These are phyloP conservation scores for Drosophila nigrodunni DNA, from an alignment of 1,140 invertebrate genomes.

Conservation along the genomic window DNA sequence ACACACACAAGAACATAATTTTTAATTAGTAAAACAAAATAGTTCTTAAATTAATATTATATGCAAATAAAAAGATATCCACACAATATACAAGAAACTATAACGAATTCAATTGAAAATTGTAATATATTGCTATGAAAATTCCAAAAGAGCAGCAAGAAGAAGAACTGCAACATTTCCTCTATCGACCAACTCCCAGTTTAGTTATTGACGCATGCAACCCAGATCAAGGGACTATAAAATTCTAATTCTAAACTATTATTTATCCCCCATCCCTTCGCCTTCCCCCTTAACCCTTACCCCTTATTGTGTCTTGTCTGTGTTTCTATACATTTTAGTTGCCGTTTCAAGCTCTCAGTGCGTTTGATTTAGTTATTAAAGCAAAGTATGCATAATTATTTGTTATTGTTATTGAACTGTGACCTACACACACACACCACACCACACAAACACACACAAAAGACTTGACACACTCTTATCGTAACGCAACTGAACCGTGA, in stretches of 20 bases:
- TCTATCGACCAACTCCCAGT: slow-evolving; percentile 38
- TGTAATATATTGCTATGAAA: slow-evolving; percentile 49
- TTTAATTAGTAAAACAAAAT: slow-evolving; percentile 72
- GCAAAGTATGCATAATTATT: slow-evolving; percentile 70
- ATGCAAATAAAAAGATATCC: slow-evolving; percentile 41
- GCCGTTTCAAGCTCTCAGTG: slow-evolving; percentile 48
- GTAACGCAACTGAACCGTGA: slow-evolving; percentile 7
- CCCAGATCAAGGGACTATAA: slow-evolving; percentile 2
- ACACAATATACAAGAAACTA: slow-evolving; percentile 34
- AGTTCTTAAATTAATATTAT: slow-evolving; percentile 59
- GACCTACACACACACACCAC: slow-evolving; percentile 62
- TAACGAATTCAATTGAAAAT: slow-evolving; percentile 63
- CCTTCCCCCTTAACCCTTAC: neutral
- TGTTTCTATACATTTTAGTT: slow-evolving; percentile 54
- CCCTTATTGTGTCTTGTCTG: slow-evolving; percentile 39
- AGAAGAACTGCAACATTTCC: slow-evolving; percentile 17
- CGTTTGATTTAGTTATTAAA: slow-evolving; percentile 75
- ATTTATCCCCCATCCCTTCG: neutral
- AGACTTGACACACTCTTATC: slow-evolving; percentile 48
- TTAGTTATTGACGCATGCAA: slow-evolving; percentile 39
- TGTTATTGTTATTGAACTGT: slow-evolving; percentile 77
- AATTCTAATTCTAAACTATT: neutral
- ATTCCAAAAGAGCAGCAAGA: slow-evolving; percentile 35
- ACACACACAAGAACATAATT: slow-evolving; percentile 52
- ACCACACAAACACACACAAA: too few relatives aligned